A percentile compares a stretch with the other conserved stretches of the same genome.
Conservation (phyloP, 2,888 invertebrate genomes). For the Polymixis lichenea region DNA sequence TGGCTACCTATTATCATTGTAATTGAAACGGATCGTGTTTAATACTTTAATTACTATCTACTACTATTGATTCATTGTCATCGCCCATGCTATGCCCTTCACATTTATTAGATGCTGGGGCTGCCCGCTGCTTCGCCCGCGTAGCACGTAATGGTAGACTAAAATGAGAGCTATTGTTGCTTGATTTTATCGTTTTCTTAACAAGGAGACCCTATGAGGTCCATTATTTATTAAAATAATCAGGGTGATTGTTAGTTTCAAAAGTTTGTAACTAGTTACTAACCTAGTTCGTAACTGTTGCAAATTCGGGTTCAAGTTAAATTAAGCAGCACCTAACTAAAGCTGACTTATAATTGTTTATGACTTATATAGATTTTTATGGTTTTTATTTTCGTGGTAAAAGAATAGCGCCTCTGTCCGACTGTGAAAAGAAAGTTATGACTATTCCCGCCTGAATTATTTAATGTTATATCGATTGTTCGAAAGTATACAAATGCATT, state of each 20-base stretch:
- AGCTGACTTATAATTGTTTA: background rate
- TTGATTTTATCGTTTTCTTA: conserved; percentile 11
- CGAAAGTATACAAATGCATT: background rate
- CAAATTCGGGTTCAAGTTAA: background rate
- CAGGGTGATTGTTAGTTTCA: too few relatives aligned
- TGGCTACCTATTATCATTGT: background rate
- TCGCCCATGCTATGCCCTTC: conserved; percentile 39
- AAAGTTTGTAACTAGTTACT: too few relatives aligned
- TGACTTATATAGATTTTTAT: background rate
- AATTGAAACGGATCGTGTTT: conserved; percentile 21
- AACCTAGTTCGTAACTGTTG: too few relatives aligned
- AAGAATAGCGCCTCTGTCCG: background rate
- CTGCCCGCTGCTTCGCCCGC: background rate
- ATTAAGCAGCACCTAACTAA: background rate
- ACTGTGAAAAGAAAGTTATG: background rate
- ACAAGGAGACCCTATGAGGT: background rate
- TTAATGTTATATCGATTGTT: background rate
- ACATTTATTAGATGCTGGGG: conserved; percentile 33
- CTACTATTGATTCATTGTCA: conserved; percentile 23
- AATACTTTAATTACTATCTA: conserved; percentile 25
- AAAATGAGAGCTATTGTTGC: background rate
- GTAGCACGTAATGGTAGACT: conserved; percentile 14
- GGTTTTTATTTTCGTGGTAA: background rate
- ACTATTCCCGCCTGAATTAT: too few relatives aligned
- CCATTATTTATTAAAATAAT: background rate